A percentile compares a stretch with the other conserved stretches of the same genome.
phyloP scores from a whole-genome alignment of 2,113 vertebrate species.

The Sebastes fasciatus region DNA sequence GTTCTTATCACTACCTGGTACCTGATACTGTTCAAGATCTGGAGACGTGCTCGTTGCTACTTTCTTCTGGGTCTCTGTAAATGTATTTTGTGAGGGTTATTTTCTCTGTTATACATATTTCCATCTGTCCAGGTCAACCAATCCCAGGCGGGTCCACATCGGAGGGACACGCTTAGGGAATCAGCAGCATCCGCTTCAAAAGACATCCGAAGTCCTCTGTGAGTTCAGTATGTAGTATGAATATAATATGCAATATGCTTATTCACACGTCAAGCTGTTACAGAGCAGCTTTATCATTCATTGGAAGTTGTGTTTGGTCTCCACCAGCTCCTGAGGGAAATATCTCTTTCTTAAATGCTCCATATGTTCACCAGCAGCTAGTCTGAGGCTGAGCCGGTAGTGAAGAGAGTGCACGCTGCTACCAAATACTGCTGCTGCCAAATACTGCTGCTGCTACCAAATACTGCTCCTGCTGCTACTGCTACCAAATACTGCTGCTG shows the following conservation, averaged over 20 bases:
- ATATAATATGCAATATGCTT: background rate
- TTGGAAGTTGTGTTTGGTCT: background rate
- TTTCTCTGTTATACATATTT: background rate
- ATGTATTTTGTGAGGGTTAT: background rate
- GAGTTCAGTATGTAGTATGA: background rate
- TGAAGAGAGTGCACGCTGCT: too few relatives aligned
- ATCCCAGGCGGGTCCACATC: background rate
- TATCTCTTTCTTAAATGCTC: background rate
- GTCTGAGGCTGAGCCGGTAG: too few relatives aligned
- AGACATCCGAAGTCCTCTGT: background rate
- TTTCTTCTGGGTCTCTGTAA: background rate
- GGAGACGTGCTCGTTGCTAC: too few relatives aligned
- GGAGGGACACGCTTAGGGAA: background rate
- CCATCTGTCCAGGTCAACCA: slow-evolving; percentile 9
- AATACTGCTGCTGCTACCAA: too few relatives aligned
- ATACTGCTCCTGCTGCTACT: too few relatives aligned
- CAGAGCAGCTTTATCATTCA: background rate
- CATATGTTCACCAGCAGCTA: background rate
- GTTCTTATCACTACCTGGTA: too few relatives aligned
- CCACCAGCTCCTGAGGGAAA: background rate
- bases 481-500: too few relatives aligned
- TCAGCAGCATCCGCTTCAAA: background rate
- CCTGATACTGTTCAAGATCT: too few relatives aligned
- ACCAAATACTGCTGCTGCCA: too few relatives aligned
- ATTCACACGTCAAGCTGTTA: too few relatives aligned